phyloP scores from a whole-genome alignment of 2,797 vertebrate genomes.

The Silurus aristotelis region DNA sequence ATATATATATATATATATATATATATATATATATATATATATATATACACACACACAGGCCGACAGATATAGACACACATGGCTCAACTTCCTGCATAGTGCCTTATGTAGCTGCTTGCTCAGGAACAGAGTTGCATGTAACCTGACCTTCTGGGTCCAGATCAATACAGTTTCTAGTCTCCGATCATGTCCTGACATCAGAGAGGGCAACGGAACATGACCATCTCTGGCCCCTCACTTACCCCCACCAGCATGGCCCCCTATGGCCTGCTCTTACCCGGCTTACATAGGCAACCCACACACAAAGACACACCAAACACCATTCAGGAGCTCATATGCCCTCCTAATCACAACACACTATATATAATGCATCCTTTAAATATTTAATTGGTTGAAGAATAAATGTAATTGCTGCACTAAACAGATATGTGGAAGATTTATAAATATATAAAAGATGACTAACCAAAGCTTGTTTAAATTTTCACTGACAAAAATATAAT shows the following conservation, averaged over 20 bases:
- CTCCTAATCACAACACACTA: constrained; percentile 36
- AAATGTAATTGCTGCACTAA: constrained; percentile 33
- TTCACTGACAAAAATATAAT: constrained; percentile 4
- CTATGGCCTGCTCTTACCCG: constrained; percentile 1
- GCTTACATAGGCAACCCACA: constrained; percentile 29
- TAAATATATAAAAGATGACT: constrained; percentile 43
- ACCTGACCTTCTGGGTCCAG: constrained; percentile 83
- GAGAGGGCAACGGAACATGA: constrained; percentile 82
- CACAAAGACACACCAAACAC: constrained; percentile 42
- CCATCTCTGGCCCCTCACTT: constrained; percentile 65
- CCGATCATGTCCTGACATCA: constrained; percentile 93
- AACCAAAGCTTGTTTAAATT: constrained; percentile 39
- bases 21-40: constrained; percentile 26
- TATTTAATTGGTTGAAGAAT: constrained; percentile 60
- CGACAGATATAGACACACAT: neutral
- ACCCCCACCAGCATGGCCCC: constrained; percentile 39
- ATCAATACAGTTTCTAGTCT: constrained; percentile 89
- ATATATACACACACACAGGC: constrained; percentile 25
- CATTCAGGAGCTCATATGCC: constrained; percentile 24
- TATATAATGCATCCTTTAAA: constrained; percentile 66
- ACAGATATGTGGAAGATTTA: constrained; percentile 21
- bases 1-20: constrained; percentile 26
- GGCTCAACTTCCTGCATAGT: constrained; percentile 32
- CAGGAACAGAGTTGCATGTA: constrained; percentile 75
- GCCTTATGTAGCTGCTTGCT: constrained; percentile 59